Evolutionary conservation across 2,888 invertebrate species (phyloP).

Genomic region (Hermodice carunculata): DNA sequence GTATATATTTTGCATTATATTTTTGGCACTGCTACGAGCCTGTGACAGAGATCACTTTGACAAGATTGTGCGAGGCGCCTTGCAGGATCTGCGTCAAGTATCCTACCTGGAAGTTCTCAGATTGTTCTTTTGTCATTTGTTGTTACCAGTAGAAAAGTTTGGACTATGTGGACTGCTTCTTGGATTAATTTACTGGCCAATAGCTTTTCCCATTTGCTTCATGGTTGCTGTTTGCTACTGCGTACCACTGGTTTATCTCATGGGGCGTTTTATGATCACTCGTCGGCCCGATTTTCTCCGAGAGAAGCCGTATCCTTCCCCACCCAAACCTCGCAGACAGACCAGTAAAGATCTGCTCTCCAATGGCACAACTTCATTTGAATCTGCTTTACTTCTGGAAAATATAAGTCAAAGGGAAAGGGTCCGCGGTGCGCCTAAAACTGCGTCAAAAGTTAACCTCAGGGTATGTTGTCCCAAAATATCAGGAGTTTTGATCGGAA

Average conservation of each 20-base stretch:
- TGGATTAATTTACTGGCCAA: conserved; percentile 7
- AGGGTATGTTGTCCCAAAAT: too few relatives aligned
- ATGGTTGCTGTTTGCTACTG: conserved; percentile 1
- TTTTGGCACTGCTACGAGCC: not conserved
- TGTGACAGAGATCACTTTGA: too few relatives aligned
- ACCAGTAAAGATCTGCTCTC: too few relatives aligned
- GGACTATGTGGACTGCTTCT: conserved; percentile 12
- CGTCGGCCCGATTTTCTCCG: not conserved
- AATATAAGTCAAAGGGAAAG: not conserved
- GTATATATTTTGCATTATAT: not conserved
- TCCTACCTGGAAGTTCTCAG: not conserved
- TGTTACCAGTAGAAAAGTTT: conserved; percentile 21
- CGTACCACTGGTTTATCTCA: conserved; percentile 9
- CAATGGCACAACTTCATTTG: not conserved
- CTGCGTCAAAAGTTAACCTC: not conserved
- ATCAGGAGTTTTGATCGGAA: not conserved
- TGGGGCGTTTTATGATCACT: conserved; percentile 7
- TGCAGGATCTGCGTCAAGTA: conserved; percentile 3
- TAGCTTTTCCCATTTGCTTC: not conserved
- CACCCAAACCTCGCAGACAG: too few relatives aligned
- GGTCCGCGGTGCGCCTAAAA: not conserved
- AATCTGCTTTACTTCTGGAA: conserved; percentile 1
- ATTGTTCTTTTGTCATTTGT: not conserved
- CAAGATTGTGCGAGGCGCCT: not conserved
- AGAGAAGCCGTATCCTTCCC: too few relatives aligned